phyloP scores from a whole-genome alignment of 1,140 invertebrate species.

The Pomacea maculata region DNA sequence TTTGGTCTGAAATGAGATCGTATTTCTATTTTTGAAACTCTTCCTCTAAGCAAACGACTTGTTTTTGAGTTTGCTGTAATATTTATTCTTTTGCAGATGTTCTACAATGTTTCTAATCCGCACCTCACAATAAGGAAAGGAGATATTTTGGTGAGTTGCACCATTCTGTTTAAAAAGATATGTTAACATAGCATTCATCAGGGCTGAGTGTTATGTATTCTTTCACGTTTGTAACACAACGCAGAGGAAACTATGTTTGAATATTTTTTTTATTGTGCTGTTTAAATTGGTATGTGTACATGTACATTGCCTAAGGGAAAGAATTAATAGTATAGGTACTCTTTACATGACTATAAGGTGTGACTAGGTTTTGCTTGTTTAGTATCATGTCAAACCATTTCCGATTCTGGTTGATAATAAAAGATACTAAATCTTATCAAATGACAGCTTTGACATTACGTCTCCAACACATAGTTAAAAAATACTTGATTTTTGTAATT shows the following conservation, averaged over 20 bases:
- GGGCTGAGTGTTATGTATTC: background rate
- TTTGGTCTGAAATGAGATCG: background rate
- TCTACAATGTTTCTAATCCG: constrained; percentile 50
- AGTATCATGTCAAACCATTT: background rate
- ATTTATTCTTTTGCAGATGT: constrained; percentile 42
- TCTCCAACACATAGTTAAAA: background rate
- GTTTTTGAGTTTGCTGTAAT: too few relatives aligned
- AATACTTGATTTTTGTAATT: background rate
- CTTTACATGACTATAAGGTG: too few relatives aligned
- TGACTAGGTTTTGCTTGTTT: background rate
- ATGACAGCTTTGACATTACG: background rate
- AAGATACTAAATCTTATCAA: background rate
- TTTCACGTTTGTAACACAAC: too few relatives aligned
- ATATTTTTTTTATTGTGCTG: too few relatives aligned
- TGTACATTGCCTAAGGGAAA: too few relatives aligned
- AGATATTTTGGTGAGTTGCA: constrained; percentile 49
- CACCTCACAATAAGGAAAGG: constrained; percentile 39
- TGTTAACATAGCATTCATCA: background rate
- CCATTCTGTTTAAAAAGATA: background rate
- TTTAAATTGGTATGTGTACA: too few relatives aligned
- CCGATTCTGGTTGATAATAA: background rate
- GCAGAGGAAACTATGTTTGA: too few relatives aligned
- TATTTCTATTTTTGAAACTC: background rate
- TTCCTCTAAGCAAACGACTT: too few relatives aligned
- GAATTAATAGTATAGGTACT: too few relatives aligned